phyloP scores from a whole-genome alignment of 2,888 invertebrate genomes.

The Cecidostiba fungosa region DNA sequence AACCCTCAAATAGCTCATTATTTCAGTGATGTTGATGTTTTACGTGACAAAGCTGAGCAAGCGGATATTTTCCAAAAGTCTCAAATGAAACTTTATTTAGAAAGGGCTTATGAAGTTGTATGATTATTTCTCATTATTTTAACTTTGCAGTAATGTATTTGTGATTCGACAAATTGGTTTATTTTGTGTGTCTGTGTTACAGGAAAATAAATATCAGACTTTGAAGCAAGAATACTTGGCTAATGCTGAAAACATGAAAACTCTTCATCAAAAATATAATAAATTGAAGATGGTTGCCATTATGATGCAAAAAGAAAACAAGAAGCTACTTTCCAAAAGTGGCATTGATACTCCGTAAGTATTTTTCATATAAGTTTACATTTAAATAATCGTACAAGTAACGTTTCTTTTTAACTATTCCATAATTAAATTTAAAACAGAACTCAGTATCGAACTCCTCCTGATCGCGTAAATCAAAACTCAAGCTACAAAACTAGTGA shows the following conservation, averaged over 20 bases:
- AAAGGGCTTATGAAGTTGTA: constrained; percentile 42
- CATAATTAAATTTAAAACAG: constrained; percentile 28
- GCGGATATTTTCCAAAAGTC: constrained; percentile 56
- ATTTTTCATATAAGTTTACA: neutral
- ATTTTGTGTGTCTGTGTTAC: neutral
- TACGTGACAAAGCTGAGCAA: constrained; percentile 55
- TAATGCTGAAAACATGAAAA: constrained; percentile 56
- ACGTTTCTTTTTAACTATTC: neutral
- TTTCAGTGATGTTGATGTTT: constrained; percentile 33
- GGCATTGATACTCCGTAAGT: constrained; percentile 9
- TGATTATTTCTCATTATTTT: neutral
- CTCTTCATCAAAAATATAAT: constrained; percentile 52
- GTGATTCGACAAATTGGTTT: neutral
- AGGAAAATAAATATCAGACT: constrained; percentile 58
- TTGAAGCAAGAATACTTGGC: constrained; percentile 58
- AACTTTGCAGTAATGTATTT: neutral
- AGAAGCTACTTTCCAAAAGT: neutral
- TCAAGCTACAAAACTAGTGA: neutral
- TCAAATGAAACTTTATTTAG: constrained; percentile 47
- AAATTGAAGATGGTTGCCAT: constrained; percentile 50
- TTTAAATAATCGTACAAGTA: neutral
- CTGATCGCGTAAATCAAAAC: constrained; percentile 31
- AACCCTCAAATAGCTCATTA: constrained; percentile 58
- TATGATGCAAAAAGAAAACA: constrained; percentile 44
- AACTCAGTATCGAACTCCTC: constrained; percentile 36